phyloP scores from a whole-genome alignment of 2,888 invertebrate genomes.

The Lepidochitona cinerea region DNA sequence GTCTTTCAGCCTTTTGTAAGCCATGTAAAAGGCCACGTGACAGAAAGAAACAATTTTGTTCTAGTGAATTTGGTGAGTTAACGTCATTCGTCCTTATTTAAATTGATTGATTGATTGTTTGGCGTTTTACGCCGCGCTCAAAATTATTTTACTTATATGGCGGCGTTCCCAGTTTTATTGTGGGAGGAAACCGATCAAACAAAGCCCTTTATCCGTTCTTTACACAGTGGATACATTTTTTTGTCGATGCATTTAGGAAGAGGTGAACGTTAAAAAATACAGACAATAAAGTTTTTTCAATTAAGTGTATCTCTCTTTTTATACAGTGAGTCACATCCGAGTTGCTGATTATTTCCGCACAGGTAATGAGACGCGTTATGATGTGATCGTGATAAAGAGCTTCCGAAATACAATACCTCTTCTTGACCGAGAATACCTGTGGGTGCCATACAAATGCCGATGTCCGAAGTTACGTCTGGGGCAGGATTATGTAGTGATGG shows the following conservation, averaged over 20 bases:
- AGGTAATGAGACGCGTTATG: conserved; percentile 28
- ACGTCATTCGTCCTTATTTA: too few relatives aligned
- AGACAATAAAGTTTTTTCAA: too few relatives aligned
- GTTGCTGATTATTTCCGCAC: conserved; percentile 15
- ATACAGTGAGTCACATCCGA: conserved; percentile 24
- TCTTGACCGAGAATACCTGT: conserved; percentile 26
- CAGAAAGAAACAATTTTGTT: conserved; percentile 25
- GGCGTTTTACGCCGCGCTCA: too few relatives aligned
- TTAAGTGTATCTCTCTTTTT: background rate
- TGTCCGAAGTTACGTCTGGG: conserved; percentile 25
- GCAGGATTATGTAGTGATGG: conserved; percentile 31
- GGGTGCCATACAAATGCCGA: conserved; percentile 30
- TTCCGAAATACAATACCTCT: conserved; percentile 25
- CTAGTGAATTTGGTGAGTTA: conserved; percentile 31
- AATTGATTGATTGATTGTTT: too few relatives aligned
- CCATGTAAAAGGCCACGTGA: conserved; percentile 18
- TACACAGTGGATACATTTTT: too few relatives aligned
- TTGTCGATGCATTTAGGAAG: too few relatives aligned
- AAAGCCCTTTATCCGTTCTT: too few relatives aligned
- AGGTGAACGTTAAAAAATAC: too few relatives aligned
- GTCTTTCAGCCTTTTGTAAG: conserved; percentile 21
- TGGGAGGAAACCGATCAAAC: too few relatives aligned
- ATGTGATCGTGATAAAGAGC: conserved; percentile 24
- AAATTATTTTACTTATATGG: too few relatives aligned
- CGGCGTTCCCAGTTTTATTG: too few relatives aligned